Base-by-base conservation (phyloP, 2,888 invertebrate species). In the Phaedon cochleariae region DNA sequence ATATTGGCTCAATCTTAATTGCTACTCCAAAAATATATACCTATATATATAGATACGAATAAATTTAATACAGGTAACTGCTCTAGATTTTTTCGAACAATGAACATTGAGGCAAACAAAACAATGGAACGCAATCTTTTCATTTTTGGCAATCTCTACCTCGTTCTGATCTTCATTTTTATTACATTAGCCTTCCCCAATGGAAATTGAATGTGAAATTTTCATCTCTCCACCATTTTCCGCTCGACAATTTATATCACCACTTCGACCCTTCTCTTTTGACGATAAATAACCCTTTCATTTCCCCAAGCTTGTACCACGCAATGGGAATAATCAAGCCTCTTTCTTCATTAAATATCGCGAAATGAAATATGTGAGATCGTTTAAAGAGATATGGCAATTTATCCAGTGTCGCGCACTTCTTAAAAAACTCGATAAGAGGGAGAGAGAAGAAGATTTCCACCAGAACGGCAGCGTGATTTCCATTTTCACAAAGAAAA, bases 331-430 rank as follows among this genome's bases (percentile, higher is more conserved):
- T 57, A 45, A 57, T 57, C 57, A 57, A 57, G 46, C 57, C 10
- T 45, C 21, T 37, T 57, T 29, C 22, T 45, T 45, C 57, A 45
- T 57, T 57, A 57, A 57, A 57, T 57, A 29, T 41, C 57, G 26
- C 17, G 45, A 45, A 57, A 45, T 57, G 46, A 57, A 57, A 57
- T 57, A 57, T 57, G 57, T 57, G 57, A 57, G 57, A 57, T 57
- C 57, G 29, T 57, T 57, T 57, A 57, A 22, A 37, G 45, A 57
- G 57, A 57, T 57, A 57, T 57, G 45, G 57, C 57, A 57, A 57
- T 57, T 57, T 57, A 57, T 57, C 57, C 45, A 22, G 26, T 31
- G 45, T 18, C 15, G 57, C 29, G 45, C 45, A 20, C 26, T 45
- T 26, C 57, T 57, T 45, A 26, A 55, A 57, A 57, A 57, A 55